Evolutionary conservation across 1,140 invertebrate species (phyloP).

Genomic region (Campodea augens): DNA sequence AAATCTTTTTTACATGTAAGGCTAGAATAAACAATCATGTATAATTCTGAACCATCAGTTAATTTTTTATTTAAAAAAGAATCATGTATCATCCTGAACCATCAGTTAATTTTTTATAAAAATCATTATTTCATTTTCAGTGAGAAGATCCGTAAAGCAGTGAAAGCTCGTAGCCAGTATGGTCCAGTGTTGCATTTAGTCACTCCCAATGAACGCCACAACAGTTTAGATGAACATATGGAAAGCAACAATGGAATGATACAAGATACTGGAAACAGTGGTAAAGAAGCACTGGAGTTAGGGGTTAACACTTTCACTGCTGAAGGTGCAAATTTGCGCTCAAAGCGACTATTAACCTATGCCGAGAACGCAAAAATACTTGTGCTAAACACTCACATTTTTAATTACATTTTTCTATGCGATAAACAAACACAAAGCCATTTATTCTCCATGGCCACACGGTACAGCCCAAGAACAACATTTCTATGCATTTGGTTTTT

Average conservation of each 20-base stretch:
- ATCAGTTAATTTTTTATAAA: background rate
- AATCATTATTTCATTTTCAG: slow-evolving; percentile 26
- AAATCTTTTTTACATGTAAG: no score
- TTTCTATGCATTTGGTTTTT: no score
- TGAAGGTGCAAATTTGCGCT: no score
- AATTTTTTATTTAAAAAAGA: background rate
- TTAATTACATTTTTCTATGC: no score
- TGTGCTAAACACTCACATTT: slow-evolving; percentile 23
- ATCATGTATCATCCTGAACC: background rate
- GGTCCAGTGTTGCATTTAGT: slow-evolving; percentile 67
- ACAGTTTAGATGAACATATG: no score
- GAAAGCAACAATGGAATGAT: slow-evolving; percentile 33
- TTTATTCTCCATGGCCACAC: no score
- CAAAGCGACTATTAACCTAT: no score
- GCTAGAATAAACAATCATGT: no score
- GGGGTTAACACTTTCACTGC: no score
- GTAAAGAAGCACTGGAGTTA: slow-evolving; percentile 3
- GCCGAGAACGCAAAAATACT: no score
- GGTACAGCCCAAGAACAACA: slow-evolving; percentile 27
- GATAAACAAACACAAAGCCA: no score
- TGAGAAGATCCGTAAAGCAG: slow-evolving; percentile 45
- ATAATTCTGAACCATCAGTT: background rate
- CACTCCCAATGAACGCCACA: no score
- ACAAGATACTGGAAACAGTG: slow-evolving; percentile 26
- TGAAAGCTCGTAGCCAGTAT: slow-evolving; percentile 78